A percentile compares a stretch with the other conserved stretches of the same genome.
Evolutionary conservation across 2,888 invertebrate genomes (phyloP).

Genomic region (Dexiosoma caninum): DNA sequence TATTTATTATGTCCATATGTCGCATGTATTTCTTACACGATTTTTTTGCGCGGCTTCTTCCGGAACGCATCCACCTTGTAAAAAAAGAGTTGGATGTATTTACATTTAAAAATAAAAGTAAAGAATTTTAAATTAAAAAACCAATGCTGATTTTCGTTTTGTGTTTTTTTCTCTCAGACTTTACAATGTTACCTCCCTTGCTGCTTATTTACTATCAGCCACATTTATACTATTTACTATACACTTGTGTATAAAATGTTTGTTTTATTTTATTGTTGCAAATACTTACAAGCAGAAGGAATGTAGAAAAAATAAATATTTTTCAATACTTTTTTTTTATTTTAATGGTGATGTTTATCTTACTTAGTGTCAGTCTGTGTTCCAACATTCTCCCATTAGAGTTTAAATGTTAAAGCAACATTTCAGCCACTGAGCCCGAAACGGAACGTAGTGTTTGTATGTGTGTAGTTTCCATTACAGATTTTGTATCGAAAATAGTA

Average conservation of each 20-base stretch:
- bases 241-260: slow-evolving; percentile 6
- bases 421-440: not conserved
- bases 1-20: no score
- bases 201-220: slow-evolving; percentile 20
- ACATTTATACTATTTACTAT: slow-evolving; percentile 31
- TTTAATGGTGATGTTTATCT: slow-evolving; percentile 54
- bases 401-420: slow-evolving; percentile 21
- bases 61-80: no score
- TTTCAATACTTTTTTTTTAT: not conserved
- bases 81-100: no score
- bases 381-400: not conserved
- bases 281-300: slow-evolving; percentile 6
- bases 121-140: not conserved
- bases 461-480: slow-evolving; percentile 22
- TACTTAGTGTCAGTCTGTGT: slow-evolving; percentile 40
- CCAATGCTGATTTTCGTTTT: not conserved
- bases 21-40: no score
- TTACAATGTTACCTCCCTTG: slow-evolving; percentile 12
- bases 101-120: not conserved
- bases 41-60: no score
- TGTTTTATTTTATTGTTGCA: slow-evolving; percentile 37
- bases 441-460: not conserved
- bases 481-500: slow-evolving; percentile 35
- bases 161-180: not conserved
- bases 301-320: not conserved